Conservation (phyloP, 2,888 invertebrate genomes). For the Cephalotes varians region DNA sequence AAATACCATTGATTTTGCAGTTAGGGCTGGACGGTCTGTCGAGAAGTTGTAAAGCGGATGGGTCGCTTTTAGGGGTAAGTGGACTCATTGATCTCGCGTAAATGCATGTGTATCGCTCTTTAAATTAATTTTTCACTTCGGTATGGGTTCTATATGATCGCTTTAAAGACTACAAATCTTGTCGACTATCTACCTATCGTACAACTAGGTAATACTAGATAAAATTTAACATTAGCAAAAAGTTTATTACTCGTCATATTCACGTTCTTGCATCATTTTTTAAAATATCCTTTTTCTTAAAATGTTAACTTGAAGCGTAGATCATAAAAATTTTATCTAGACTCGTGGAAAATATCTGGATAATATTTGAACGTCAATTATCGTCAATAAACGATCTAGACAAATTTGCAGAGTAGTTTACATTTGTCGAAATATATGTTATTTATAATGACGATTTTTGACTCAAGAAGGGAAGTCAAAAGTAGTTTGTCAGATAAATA, state of each 20-base stretch:
- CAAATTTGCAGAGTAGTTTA: neutral
- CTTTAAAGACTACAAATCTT: slow-evolving; percentile 37
- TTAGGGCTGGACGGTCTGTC: slow-evolving; percentile 42
- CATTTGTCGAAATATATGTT: neutral
- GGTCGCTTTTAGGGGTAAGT: slow-evolving; percentile 64
- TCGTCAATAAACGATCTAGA: neutral
- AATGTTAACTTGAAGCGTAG: neutral
- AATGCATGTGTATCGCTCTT: slow-evolving; percentile 42
- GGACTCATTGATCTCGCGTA: slow-evolving; percentile 44
- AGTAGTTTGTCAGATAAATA: neutral
- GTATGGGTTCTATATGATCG: slow-evolving; percentile 18
- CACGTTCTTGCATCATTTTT: neutral
- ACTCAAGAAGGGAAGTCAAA: neutral
- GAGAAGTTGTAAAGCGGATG: slow-evolving; percentile 42
- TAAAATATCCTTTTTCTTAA: neutral
- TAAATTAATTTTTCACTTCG: slow-evolving; percentile 43
- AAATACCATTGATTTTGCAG: slow-evolving; percentile 52
- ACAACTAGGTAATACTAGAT: slow-evolving; percentile 8
- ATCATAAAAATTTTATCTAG: neutral
- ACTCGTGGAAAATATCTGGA: neutral
- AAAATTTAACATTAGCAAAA: slow-evolving; percentile 4
- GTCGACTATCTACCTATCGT: slow-evolving; percentile 14
- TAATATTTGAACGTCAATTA: slow-evolving; percentile 17
- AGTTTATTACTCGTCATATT: neutral
- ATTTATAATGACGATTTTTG: slow-evolving; percentile 23